These are phyloP conservation scores for Nylanderia fulva DNA, from an alignment of 1,140 invertebrate species.

Conservation along the genomic window DNA sequence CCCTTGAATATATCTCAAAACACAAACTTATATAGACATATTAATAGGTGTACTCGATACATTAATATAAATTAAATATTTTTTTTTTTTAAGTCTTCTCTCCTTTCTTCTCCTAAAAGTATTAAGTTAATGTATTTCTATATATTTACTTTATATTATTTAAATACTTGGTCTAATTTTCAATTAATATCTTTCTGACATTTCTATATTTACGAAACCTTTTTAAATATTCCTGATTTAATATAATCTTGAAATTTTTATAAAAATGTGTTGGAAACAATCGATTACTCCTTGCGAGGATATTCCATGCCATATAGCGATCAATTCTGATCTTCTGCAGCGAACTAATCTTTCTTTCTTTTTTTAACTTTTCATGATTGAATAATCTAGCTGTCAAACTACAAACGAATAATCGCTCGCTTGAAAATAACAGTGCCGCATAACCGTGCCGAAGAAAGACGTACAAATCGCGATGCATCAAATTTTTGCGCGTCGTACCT, in stretches of 20 bases:
- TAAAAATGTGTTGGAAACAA: neutral
- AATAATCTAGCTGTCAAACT: constrained; percentile 7
- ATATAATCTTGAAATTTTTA: neutral
- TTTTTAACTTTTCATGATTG: neutral
- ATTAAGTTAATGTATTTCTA: neutral
- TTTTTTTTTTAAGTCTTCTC: neutral
- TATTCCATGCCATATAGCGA: no score
- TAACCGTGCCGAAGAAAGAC: neutral
- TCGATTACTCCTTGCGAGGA: neutral
- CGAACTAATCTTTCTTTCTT: constrained; percentile 22
- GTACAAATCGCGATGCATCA: neutral
- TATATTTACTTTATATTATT: neutral
- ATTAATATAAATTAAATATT: neutral
- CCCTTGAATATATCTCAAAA: neutral
- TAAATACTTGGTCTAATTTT: neutral
- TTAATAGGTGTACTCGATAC: neutral
- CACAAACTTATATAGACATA: neutral
- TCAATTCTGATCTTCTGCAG: neutral
- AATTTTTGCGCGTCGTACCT: constrained; percentile 35
- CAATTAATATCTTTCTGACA: neutral
- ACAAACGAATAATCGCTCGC: constrained; percentile 15
- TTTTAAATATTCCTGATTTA: neutral
- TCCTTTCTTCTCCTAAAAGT: neutral
- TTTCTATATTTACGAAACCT: neutral
- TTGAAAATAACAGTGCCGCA: neutral